Evolutionary conservation across 2,113 vertebrate genomes (phyloP).

Genomic region (Pteropus alecto): DNA sequence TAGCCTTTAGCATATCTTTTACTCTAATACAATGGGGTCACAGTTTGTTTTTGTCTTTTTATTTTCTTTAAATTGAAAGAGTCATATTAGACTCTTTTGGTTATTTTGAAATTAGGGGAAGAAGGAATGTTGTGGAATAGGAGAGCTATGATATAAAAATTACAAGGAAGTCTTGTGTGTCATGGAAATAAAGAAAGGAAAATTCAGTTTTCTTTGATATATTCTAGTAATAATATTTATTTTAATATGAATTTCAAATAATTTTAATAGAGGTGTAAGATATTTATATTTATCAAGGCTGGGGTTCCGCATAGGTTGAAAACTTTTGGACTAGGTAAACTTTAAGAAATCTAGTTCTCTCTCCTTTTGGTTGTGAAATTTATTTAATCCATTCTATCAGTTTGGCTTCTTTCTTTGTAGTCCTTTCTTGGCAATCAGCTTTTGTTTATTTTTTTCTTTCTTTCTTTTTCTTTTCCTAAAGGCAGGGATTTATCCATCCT

Average conservation of each 20-base stretch:
- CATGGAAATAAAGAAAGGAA: neutral
- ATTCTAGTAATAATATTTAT: neutral
- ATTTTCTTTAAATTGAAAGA: neutral
- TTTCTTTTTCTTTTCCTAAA: neutral
- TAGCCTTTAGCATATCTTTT: neutral
- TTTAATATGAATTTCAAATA: neutral
- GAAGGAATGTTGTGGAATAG: neutral
- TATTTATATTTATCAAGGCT: neutral
- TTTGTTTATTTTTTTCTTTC: neutral
- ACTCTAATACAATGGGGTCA: neutral
- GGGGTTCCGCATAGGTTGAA: neutral
- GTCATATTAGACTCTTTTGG: neutral
- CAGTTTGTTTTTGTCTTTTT: neutral
- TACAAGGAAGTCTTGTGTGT: neutral
- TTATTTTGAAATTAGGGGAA: neutral
- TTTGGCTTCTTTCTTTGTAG: neutral
- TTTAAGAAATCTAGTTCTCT: neutral
- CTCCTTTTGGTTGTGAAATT: neutral
- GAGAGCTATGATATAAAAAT: neutral
- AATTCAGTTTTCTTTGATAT: neutral
- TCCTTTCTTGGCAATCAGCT: neutral
- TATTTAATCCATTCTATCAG: neutral
- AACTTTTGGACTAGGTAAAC: neutral
- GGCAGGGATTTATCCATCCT: neutral
- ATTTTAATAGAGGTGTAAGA: neutral